A percentile compares a stretch with the other conserved stretches of the same genome.
Evolutionary conservation across 2,797 vertebrate species (phyloP).

Genomic region (Anas bahamensis): DNA sequence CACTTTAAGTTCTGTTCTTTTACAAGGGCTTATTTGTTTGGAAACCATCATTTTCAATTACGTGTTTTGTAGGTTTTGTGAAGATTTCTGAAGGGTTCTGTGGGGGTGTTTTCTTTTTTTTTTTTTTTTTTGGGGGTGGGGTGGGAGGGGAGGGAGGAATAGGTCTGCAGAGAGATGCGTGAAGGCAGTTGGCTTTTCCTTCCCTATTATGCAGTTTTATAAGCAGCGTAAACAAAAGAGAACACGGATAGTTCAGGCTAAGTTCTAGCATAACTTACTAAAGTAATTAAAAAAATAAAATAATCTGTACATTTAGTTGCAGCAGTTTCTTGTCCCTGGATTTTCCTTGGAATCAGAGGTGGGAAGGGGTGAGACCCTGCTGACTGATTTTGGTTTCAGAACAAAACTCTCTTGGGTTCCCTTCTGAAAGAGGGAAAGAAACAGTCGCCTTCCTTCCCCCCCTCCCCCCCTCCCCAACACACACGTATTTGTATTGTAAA

Average conservation of each 20-base stretch:
- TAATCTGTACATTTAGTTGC: neutral
- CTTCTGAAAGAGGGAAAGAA: neutral
- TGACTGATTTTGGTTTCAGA: neutral
- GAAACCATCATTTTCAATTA: neutral
- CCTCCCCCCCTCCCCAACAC: too few species aligned
- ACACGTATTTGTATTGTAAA: neutral
- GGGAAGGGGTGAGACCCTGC: neutral
- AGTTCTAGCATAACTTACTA: fast-evolving
- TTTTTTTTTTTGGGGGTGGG: too few species aligned
- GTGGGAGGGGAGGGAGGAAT: too few species aligned
- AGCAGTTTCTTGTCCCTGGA: neutral
- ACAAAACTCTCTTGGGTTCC: neutral
- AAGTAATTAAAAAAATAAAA: neutral
- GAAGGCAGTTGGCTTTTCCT: neutral
- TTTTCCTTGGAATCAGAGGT: fast-evolving
- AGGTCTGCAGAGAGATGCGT: neutral
- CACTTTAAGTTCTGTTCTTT: neutral
- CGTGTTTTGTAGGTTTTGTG: neutral
- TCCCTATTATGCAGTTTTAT: neutral
- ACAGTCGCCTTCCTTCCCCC: too few species aligned
- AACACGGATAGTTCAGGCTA: neutral
- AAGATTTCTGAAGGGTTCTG: neutral
- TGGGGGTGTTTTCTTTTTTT: neutral
- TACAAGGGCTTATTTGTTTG: neutral
- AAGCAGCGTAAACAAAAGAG: neutral